Evolutionary conservation across 2,113 vertebrate species (phyloP).

Genomic region (Rallus limicola): DNA sequence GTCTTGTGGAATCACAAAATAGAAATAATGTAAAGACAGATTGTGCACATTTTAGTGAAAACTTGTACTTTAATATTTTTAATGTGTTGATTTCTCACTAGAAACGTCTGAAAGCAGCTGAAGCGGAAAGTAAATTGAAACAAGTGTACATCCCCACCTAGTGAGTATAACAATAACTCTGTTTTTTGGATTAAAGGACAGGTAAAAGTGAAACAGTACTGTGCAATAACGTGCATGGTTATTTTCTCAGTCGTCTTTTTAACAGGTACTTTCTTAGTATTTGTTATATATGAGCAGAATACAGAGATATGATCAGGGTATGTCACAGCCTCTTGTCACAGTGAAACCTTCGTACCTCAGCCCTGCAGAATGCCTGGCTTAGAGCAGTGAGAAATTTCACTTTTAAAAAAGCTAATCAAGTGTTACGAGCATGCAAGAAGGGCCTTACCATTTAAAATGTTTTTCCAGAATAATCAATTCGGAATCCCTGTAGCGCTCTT

Average conservation of each 20-base stretch:
- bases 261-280: neutral
- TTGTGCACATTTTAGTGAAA: neutral
- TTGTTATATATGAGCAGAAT: neutral
- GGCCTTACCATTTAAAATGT: neutral
- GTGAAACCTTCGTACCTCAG: neutral
- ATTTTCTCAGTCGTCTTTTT: neutral
- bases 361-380: neutral
- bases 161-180: slow-evolving; percentile 83
- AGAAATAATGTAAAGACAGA: neutral
- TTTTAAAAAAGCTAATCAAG: neutral
- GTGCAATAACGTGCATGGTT: neutral
- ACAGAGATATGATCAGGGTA: neutral
- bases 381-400: neutral
- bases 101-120: slow-evolving; percentile 97
- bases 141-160: slow-evolving; percentile 99
- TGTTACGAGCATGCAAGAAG: neutral
- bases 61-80: neutral
- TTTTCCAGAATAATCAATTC: neutral
- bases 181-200: neutral
- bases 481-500: neutral
- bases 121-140: slow-evolving; percentile 97
- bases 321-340: neutral
- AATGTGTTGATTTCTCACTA: slow-evolving; percentile 73
- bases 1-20: neutral
- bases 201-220: neutral